Conservation (phyloP, 2,888 invertebrate genomes). For the Pristionchus japonicus region DNA sequence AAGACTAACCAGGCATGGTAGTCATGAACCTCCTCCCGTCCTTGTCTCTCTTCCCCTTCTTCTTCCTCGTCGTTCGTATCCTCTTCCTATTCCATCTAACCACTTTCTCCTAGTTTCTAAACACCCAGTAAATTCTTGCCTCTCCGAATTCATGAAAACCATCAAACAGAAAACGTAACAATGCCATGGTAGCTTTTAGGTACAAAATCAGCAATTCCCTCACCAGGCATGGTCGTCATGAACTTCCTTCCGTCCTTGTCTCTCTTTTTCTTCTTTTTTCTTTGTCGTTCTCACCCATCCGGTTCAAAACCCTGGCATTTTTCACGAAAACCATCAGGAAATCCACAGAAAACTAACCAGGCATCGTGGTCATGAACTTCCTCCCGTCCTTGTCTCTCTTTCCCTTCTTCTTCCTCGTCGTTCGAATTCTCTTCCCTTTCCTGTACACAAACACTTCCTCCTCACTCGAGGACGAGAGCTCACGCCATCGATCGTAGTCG, state of each 20-base stretch:
- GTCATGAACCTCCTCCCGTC: not conserved
- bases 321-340: no score
- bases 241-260: slow-evolving; percentile 3
- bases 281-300: not conserved
- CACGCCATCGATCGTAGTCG: slow-evolving; percentile 3
- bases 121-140: no score
- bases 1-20: not conserved
- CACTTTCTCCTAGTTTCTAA: not conserved
- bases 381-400: slow-evolving; percentile 10
- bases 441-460: not conserved
- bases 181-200: no score
- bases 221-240: not conserved
- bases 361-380: not conserved
- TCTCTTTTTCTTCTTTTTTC: slow-evolving; percentile 3
- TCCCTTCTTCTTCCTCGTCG: slow-evolving; percentile 5
- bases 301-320: no score
- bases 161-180: not conserved
- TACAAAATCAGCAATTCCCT: no score
- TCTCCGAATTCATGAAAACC: no score
- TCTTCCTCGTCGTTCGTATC: not conserved
- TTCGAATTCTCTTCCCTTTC: not conserved
- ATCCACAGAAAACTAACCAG: no score
- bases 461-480: slow-evolving; percentile 7
- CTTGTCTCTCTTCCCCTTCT: slow-evolving; percentile 17
- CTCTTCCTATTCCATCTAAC: not conserved